Evolutionary conservation across 35 echinoderm and acorn worm species (phyloP).

Genomic region (Ophiothrix spiculata): DNA sequence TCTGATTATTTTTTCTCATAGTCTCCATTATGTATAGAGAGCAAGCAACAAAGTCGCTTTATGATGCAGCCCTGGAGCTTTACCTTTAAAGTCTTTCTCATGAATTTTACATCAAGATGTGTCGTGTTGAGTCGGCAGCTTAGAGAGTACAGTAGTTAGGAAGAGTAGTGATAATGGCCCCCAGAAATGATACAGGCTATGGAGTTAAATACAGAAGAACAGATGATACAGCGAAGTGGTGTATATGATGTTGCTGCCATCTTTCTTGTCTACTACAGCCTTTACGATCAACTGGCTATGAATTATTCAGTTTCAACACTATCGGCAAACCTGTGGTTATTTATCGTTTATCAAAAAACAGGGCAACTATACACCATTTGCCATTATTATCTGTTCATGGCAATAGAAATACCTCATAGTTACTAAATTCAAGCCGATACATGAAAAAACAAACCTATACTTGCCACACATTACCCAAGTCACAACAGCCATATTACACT

Average conservation of each 20-base stretch:
- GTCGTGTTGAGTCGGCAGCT: neutral
- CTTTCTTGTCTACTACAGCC: too few relatives aligned
- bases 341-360: too few relatives aligned
- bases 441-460: too few relatives aligned
- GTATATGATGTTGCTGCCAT: neutral
- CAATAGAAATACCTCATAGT: too few relatives aligned
- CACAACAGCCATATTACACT: too few relatives aligned
- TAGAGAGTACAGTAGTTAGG: neutral
- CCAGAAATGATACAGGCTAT: neutral
- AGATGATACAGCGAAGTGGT: neutral
- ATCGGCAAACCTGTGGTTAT: too few relatives aligned
- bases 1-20: neutral
- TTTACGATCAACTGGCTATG: too few relatives aligned
- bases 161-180: slow-evolving; percentile 1
- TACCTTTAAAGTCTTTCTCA: neutral
- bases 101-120: slow-evolving; percentile 14
- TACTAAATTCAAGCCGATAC: too few relatives aligned
- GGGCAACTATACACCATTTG: too few relatives aligned
- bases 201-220: neutral
- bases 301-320: too few relatives aligned
- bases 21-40: neutral
- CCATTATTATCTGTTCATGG: too few relatives aligned
- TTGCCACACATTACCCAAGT: too few relatives aligned
- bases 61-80: neutral
- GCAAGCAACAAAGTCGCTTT: neutral